Evolutionary conservation across 53 echinoderm and acorn worm genomes (phyloP), one percentile per base, ranked within the genome.

Genomic region (Stichopus horrens): DNA sequence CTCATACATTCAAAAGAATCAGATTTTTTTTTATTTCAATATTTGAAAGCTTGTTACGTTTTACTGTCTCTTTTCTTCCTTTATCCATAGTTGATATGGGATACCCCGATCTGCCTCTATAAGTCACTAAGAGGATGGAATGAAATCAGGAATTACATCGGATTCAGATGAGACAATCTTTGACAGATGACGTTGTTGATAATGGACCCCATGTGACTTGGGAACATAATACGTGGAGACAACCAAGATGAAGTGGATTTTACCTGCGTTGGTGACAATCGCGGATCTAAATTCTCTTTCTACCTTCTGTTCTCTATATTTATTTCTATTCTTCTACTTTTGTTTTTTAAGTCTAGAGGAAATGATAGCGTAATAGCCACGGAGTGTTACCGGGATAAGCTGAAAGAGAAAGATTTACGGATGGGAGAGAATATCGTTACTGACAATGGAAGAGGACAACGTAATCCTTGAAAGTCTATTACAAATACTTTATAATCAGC

Each of bases 111-210:
- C 71, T 71, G 71, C 71, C 71, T 71, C 71, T 5, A 71, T 71
- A n/a, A 71, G 71, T 18, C 71, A 71, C 16, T 71, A 71, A 71
- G 71, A 71, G 71, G 71, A 71, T 71, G 71, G 19, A 16, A 71
- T 71, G 71, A 71, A 71, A 71, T 71, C 71, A 71, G 16, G 71
- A 18, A n/a, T 71, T 71, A 71, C 71, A 71, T 71, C 71, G 19
- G 71, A 71, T 71, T 18, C 18, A 71, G 71, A 71, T 71, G 71
- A 1, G 21, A 56, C 16, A 56, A 81, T 52, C 9, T 55, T 81
- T 81, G 81, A 81, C 81, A 81, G 56, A 81, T 81, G 56, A 81
- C 57, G 81, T 9, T 81, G 58, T 81, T 58, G 81, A 81, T 81
- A 81, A 81, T 81, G 21, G 81, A 57, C 21, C 81, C 81, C 71